Conservation (phyloP, 2,888 invertebrate species). For the Uloborus plumipes region DNA sequence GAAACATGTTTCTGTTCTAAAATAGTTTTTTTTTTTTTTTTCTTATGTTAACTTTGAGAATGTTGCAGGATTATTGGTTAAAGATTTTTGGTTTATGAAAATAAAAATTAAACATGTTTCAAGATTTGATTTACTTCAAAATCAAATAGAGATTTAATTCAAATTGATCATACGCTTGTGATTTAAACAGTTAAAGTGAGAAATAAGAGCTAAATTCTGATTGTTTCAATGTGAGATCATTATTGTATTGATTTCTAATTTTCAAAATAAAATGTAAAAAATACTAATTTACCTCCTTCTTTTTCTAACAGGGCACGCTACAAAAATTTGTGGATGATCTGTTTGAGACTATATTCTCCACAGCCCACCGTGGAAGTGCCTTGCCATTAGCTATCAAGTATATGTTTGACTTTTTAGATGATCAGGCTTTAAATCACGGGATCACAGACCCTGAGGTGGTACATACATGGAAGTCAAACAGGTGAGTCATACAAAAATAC, state of each 20-base stretch:
- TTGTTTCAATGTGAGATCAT: background rate
- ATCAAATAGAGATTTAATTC: background rate
- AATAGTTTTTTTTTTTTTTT: too few species aligned
- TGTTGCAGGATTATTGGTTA: too few species aligned
- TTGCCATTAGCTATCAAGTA: conserved; percentile 98
- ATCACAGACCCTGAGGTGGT: conserved; percentile 98
- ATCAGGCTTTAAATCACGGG: conserved; percentile 95
- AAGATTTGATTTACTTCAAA: background rate
- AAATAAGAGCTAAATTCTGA: too few species aligned
- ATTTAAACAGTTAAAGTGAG: too few species aligned
- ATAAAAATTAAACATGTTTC: background rate
- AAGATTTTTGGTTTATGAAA: too few species aligned
- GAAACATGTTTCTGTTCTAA: too few species aligned
- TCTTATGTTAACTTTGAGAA: too few species aligned
- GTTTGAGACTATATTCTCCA: conserved; percentile 99
- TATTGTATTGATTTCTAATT: too few species aligned
- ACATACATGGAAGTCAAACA: conserved; percentile 99
- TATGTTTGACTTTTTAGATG: conserved; percentile 99
- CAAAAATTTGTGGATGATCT: conserved; percentile 98
- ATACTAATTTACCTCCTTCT: conserved; percentile 7
- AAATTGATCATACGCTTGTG: too few species aligned
- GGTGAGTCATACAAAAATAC: conserved; percentile 72
- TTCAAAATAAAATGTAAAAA: background rate
- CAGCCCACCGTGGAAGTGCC: conserved; percentile 94
- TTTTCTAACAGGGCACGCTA: conserved; percentile 78